Percentiles rank a stretch among this genome's conserved stretches.
Conservation (phyloP, 1,140 invertebrate genomes). For the Trachymyrmex cornetzi region DNA sequence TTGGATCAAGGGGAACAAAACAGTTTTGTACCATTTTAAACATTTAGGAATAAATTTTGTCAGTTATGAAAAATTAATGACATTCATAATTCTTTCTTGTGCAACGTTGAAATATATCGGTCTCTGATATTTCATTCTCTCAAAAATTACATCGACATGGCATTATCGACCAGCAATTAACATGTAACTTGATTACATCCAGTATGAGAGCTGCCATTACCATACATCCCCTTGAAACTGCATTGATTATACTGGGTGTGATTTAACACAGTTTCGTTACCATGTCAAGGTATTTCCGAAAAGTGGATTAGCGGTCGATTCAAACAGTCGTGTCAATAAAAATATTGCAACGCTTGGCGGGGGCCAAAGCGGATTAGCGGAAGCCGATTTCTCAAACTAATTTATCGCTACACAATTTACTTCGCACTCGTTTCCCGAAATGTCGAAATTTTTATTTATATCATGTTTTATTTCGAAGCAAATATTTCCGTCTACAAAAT, state of each 20-base stretch:
- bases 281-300: conserved; percentile 38
- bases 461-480: not conserved
- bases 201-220: conserved; percentile 42
- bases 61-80: not conserved
- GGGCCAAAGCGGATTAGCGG: conserved; percentile 35
- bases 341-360: conserved; percentile 49
- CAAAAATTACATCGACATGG: conserved; percentile 37
- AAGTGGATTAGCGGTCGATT: conserved; percentile 55
- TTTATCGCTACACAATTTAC: conserved; percentile 45
- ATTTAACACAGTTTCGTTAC: conserved; percentile 47
- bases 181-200: conserved; percentile 40
- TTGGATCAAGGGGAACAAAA: too few species aligned
- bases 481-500: conserved; percentile 15
- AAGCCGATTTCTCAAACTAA: conserved; percentile 61
- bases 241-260: conserved; percentile 41
- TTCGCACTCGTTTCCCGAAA: conserved; percentile 30
- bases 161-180: conserved; percentile 54
- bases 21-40: too few species aligned
- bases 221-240: conserved; percentile 49
- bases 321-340: conserved; percentile 56
- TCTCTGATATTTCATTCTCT: conserved; percentile 18
- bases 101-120: not conserved
- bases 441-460: conserved; percentile 36
- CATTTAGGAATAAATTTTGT: not conserved
- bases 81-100: conserved; percentile 15